Evolutionary conservation across 2,888 invertebrate genomes (phyloP), one percentile per base, ranked within the genome.

Genomic region (Drosophila diplacantha): DNA sequence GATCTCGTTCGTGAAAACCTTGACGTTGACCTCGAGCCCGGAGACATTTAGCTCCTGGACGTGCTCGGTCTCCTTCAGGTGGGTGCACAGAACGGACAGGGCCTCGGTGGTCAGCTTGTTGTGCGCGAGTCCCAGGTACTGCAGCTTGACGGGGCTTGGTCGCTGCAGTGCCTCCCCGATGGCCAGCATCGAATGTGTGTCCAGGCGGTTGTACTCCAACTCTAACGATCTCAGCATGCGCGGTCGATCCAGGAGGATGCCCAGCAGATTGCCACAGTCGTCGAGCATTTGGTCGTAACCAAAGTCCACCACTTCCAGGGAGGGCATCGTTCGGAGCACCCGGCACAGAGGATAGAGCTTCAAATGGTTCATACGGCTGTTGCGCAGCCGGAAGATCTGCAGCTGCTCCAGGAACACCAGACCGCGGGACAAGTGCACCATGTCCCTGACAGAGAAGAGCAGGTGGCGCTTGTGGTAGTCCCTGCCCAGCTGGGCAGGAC

Each of bases 391-490:
- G 26, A 87, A 85, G 5, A 61, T 57, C 47, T 76, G 69, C 1
- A 87, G 63, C 8, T 75, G 65, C 0, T 41, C 6, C 12, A 87
- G 44, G 2, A 32, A 37, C 0, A 20, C 56, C 20, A 87, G 29
- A 0, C 85, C 87, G 5, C 49, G 67, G 5, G 84, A 69, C 56
- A 87, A 61, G 35, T 74, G 74, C 4, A 72, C 29, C 20, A 85
- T 76, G 47, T 87, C 87, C 5, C 74, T 44, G 8, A 81, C 70
- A 0, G 87, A 87, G 54, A 87, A 87, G 18, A 82, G 80, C 49
- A 76, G 39, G 29, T 82, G 84, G 0, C 84, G 75, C 12, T 65
- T 72, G 52, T 86, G 84, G 53, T 81, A 87, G 12, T 81, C 34
- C 0, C 72, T 67, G 0, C 66, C 52, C 61, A 81, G 62, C 11